phyloP scores from a whole-genome alignment of 2,113 vertebrate species.

The Stigmatopora argus region DNA sequence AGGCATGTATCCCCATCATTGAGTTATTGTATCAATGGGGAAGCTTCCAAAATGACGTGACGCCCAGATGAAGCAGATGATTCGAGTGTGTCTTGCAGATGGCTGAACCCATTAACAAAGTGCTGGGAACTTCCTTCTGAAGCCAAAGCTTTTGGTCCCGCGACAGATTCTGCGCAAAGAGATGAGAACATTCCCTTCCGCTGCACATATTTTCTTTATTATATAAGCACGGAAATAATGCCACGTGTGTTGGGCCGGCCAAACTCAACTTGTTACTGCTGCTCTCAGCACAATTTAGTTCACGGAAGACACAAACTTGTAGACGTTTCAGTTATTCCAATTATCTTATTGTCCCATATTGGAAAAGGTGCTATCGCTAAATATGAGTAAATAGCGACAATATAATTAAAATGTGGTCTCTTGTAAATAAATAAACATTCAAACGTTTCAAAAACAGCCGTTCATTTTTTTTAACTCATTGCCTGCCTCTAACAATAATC shows the following conservation, averaged over 20 bases:
- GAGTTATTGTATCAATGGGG: not conserved
- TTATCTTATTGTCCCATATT: not conserved
- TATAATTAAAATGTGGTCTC: not conserved
- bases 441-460: too few species aligned
- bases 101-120: constrained; percentile 14
- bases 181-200: constrained; percentile 44
- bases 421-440: too few species aligned
- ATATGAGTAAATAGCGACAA: not conserved
- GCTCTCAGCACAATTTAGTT: not conserved
- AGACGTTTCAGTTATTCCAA: not conserved
- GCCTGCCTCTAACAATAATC: too few species aligned
- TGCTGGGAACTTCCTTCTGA: constrained; percentile 36
- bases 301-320: not conserved
- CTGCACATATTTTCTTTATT: constrained; percentile 13
- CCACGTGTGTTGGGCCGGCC: not conserved
- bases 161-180: constrained; percentile 12
- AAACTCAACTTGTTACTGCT: not conserved
- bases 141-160: constrained; percentile 42
- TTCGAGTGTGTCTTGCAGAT: constrained; percentile 42
- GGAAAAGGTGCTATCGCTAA: too few species aligned
- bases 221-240: constrained; percentile 16
- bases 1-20: too few species aligned
- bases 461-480: too few species aligned
- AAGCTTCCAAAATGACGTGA: not conserved
- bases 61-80: not conserved